Conservation (phyloP, 2,888 invertebrate species). For the Lathronympha strigana region DNA sequence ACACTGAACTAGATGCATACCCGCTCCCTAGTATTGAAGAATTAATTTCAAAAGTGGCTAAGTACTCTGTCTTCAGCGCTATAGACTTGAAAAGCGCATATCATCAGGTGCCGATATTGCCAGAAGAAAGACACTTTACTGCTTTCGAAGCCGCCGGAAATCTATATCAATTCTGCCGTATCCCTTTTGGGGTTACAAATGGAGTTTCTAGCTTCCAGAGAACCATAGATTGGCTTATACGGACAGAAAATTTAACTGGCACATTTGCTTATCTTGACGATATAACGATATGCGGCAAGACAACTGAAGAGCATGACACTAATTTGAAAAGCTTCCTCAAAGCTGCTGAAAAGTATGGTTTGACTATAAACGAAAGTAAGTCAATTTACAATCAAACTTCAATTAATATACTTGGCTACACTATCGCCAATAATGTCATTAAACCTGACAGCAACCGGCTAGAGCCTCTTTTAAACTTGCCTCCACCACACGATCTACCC, state of each 20-base stretch:
- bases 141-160: background rate
- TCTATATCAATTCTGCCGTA: background rate
- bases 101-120: background rate
- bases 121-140: background rate
- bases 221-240: constrained; percentile 2
- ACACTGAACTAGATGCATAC: background rate
- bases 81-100: background rate
- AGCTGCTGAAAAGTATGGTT: background rate
- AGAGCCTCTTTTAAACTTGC: background rate
- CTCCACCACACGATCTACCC: background rate
- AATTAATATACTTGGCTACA: background rate
- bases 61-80: background rate
- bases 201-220: background rate
- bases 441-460: background rate
- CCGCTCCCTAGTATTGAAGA: background rate
- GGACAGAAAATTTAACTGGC: background rate
- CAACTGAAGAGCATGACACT: background rate
- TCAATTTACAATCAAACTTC: background rate
- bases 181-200: background rate
- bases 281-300: constrained; percentile 1
- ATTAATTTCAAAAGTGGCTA: background rate
- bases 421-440: background rate
- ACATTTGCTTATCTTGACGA: background rate
- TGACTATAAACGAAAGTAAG: background rate
- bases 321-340: background rate